Evolutionary conservation across 2,888 invertebrate species (phyloP), one percentile per base, ranked within the genome.

Genomic region (Hydroisotoma schaefferi): DNA sequence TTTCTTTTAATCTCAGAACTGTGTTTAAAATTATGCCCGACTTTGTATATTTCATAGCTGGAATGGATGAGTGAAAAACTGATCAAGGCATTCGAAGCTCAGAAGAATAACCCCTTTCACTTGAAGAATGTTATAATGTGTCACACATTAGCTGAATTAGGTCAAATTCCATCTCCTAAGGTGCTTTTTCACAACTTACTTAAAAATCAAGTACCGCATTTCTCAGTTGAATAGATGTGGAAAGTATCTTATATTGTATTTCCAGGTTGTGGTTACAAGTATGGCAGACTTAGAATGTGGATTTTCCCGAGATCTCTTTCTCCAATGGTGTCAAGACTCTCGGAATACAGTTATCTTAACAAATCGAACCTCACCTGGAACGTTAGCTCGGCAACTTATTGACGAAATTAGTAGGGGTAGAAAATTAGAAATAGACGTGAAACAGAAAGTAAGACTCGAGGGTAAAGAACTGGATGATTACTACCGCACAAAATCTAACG

Each of bases 391-490:
- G 58, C 87, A 90, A 71, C 79, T 91, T 46, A 82, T 90, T 33
- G 90, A 90, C 63, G 55, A 58, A 5, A 85, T 86, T 62, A 87
- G 87, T 0, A 85, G 86, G 0, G 85, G 87, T 69, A 80, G 88
- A 38, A 84, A 83, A 49, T 80, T 90, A 23, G 87, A 87, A 72
- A 75, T 91, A 61, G 83, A 84, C 55, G 81, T 90, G 0, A 82
- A 84, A 53, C 81, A 83, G 18, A 80, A 90, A 22, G 82, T 90
- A 0, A 82, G 86, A 61, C 78, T 90, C 0, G 90, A 90, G 75
- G 90, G 90, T 0, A 76, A 81, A 0, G 90, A 91, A 74, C 77
- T 91, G 0, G 88, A 90, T 51, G 89, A 89, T 72, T 85, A 84
- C 76, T 77, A 86, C 73, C 83, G 83, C 61, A 84, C 83, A 53